Evolutionary conservation across 2,797 vertebrate species (phyloP).

Genomic region (Chromis chromis): DNA sequence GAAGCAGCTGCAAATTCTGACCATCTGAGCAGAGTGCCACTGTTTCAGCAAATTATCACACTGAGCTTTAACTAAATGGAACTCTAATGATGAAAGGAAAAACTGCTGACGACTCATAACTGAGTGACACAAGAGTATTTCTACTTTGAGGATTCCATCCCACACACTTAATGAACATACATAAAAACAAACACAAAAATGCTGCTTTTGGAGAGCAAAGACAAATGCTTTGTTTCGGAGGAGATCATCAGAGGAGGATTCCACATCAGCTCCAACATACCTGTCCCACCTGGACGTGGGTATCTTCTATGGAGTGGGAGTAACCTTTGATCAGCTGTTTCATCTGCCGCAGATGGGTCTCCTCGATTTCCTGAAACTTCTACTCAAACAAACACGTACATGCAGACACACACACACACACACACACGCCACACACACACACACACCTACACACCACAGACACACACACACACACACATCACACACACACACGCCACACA

Average conservation of each 20-base stretch:
- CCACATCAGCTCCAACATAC: slow-evolving; percentile 65
- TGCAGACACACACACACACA: background rate
- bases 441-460: too few species aligned
- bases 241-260: background rate
- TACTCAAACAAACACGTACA: slow-evolving; percentile 56
- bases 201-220: background rate
- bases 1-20: background rate
- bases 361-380: slow-evolving; percentile 95
- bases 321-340: slow-evolving; percentile 93
- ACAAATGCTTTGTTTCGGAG: background rate
- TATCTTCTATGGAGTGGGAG: slow-evolving; percentile 94
- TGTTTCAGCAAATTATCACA: background rate
- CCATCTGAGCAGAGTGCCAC: background rate
- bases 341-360: slow-evolving; percentile 92
- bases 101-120: background rate
- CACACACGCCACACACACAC: too few species aligned
- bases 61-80: background rate
- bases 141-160: background rate
- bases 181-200: background rate
- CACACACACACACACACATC: too few species aligned
- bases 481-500: too few species aligned
- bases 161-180: background rate
- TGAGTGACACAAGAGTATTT: background rate
- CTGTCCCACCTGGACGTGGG: slow-evolving; percentile 97
- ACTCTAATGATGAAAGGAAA: background rate